phyloP scores from a whole-genome alignment of 2,113 vertebrate genomes.

The Pollimyrus isidori region DNA sequence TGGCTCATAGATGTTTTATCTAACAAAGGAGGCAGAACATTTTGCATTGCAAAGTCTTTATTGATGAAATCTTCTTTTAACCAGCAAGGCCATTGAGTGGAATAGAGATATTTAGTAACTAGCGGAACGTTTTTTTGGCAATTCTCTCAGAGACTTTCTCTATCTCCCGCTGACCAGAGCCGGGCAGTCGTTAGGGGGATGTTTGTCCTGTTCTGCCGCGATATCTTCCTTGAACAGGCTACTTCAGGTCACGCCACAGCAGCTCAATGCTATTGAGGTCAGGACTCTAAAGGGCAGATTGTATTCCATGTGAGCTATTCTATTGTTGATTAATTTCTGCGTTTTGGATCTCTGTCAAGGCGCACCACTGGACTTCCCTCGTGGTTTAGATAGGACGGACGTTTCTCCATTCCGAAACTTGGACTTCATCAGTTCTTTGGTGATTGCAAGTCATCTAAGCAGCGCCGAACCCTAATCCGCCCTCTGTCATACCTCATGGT shows the following conservation, averaged over 20 bases:
- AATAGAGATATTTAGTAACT: background rate
- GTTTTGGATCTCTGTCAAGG: background rate
- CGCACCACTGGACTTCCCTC: background rate
- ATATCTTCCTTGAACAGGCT: background rate
- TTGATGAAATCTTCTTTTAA: background rate
- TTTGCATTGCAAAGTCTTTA: background rate
- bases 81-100: background rate
- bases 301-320: background rate
- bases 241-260: background rate
- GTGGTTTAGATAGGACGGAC: background rate
- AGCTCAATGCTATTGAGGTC: background rate
- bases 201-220: background rate
- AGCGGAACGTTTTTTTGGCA: background rate
- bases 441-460: background rate
- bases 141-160: background rate
- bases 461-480: background rate
- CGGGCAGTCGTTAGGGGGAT: background rate
- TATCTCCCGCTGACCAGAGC: background rate
- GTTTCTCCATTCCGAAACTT: background rate
- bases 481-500: background rate
- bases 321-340: background rate
- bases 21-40: background rate
- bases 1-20: background rate
- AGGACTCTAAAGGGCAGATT: background rate
- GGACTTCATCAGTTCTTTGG: background rate